These are phyloP conservation scores for Thripadectes ignobilis DNA, from an alignment of 2,797 vertebrate species.

Conservation along the genomic window DNA sequence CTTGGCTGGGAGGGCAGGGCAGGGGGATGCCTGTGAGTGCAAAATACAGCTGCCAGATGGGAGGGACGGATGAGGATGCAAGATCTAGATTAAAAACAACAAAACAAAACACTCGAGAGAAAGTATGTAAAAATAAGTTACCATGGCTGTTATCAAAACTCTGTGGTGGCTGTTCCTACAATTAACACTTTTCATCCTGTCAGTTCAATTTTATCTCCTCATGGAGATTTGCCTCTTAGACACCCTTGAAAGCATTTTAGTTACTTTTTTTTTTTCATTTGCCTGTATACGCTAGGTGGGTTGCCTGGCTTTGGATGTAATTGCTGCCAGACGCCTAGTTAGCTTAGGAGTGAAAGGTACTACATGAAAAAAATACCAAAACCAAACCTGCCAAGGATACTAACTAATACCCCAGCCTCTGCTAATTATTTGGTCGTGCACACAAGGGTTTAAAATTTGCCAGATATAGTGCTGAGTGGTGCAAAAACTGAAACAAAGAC, in stretches of 20 bases:
- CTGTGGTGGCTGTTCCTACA: background rate
- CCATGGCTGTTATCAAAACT: background rate
- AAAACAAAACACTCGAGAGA: background rate
- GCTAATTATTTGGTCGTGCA: constrained; percentile 2
- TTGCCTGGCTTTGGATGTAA: background rate
- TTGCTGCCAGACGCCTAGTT: constrained; percentile 17
- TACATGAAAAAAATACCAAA: background rate
- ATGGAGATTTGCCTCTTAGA: background rate
- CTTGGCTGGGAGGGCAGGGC: background rate
- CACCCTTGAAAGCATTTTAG: background rate
- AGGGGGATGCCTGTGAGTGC: background rate
- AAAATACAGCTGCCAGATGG: background rate
- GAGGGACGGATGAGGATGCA: background rate
- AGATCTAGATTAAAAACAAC: background rate
- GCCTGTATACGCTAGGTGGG: background rate
- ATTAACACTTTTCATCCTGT: background rate
- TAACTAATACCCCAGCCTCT: constrained; percentile 20
- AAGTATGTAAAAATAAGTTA: background rate
- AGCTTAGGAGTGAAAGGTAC: background rate
- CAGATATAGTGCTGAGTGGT: background rate
- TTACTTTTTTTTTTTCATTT: background rate
- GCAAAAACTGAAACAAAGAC: background rate
- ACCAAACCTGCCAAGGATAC: background rate
- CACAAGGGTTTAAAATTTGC: background rate
- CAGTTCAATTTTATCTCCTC: background rate